These are phyloP conservation scores for Vannuccia rotundouncinata DNA, from an alignment of 2,888 invertebrate genomes.

Conservation along the genomic window DNA sequence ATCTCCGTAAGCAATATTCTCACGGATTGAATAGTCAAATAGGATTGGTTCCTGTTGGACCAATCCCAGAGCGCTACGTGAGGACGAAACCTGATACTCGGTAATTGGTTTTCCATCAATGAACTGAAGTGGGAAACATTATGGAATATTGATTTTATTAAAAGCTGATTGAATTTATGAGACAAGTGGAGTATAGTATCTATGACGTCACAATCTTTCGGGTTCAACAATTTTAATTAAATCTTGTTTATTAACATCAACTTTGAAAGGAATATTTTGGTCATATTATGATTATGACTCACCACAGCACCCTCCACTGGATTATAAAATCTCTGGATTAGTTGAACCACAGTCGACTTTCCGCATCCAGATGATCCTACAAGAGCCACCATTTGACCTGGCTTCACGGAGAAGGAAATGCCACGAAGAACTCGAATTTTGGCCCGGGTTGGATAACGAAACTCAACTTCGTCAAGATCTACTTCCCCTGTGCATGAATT, in stretches of 20 bases:
- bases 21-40: constrained; percentile 55
- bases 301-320: constrained; percentile 49
- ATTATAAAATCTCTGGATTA: constrained; percentile 75
- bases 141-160: no score
- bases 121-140: no score
- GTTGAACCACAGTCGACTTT: constrained; percentile 77
- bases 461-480: constrained; percentile 52
- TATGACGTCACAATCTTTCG: no score
- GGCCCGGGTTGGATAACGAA: constrained; percentile 52
- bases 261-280: no score
- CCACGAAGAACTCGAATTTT: constrained; percentile 40
- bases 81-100: no score
- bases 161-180: no score
- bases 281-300: constrained; percentile 52
- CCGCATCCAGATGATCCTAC: constrained; percentile 75
- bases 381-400: constrained; percentile 52
- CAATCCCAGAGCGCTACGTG: constrained; percentile 41
- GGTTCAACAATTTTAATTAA: no score
- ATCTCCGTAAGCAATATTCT: constrained; percentile 57
- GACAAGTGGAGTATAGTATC: no score
- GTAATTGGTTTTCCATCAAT: no score
- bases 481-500: constrained; percentile 43
- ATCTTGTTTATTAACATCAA: no score
- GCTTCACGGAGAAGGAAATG: not conserved
- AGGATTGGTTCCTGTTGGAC: constrained; percentile 62